Percentiles rank a stretch among this genome's conserved stretches.
phyloP scores from a whole-genome alignment of 2,797 vertebrate species.

The Delichon dasypus region DNA sequence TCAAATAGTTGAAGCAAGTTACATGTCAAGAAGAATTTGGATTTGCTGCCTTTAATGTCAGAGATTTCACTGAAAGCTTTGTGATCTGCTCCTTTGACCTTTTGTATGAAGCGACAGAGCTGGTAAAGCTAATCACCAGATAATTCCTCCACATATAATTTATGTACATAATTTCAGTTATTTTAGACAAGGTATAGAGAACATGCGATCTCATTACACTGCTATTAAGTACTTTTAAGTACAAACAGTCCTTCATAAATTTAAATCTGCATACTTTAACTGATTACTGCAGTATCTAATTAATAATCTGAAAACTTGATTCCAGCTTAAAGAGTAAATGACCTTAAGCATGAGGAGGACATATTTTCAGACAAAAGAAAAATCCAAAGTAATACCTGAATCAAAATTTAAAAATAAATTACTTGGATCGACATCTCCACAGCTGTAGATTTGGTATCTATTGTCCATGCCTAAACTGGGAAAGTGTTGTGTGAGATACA shows the following conservation, averaged over 20 bases:
- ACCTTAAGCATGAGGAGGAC: background rate
- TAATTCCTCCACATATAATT: conserved; percentile 7
- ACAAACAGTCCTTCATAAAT: conserved; percentile 1
- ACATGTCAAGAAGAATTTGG: background rate
- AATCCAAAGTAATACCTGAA: background rate
- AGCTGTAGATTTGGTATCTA: background rate
- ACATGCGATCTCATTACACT: background rate
- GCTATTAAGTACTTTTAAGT: background rate
- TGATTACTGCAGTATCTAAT: background rate
- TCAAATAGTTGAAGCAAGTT: background rate
- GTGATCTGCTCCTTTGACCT: background rate
- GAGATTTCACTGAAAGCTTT: background rate
- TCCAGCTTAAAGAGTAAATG: background rate
- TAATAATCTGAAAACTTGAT: background rate
- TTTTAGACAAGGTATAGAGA: background rate
- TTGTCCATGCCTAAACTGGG: background rate
- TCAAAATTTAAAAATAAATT: background rate
- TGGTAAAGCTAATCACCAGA: background rate
- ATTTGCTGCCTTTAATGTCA: background rate
- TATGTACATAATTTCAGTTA: conserved; percentile 13
- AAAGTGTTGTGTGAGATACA: background rate
- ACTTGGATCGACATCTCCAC: background rate
- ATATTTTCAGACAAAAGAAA: background rate
- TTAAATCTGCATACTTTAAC: background rate
- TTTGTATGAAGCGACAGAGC: background rate